Base-by-base conservation (phyloP, 2,113 vertebrate genomes). In the Columba janthina region DNA sequence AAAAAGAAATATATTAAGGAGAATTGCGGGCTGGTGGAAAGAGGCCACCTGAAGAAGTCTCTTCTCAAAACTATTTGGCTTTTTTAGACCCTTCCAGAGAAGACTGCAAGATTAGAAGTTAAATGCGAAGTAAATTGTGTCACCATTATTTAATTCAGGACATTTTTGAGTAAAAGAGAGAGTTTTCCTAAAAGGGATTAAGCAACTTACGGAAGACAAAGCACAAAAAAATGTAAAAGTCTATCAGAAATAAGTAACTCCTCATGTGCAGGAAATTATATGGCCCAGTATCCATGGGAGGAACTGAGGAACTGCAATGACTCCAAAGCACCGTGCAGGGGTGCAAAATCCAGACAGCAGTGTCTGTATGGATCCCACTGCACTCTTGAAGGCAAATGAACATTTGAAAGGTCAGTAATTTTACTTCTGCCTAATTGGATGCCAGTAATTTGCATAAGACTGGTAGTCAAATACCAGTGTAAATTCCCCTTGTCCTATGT, bases 361-460 rank as follows among this genome's bases (percentile, higher is more conserved):
- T 91, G 94, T 78, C 86, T 65, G 7, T 88, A 97, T 97, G 72
- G 96, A 98, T 97, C 94, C 89, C 93, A 92, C 60, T n/a, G 69
- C 90, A 94, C 89, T 96, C 90, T 89, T 86, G 86, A 92, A 96
- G 85, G 91, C 96, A 96, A 97, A 95, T 94, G 96, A 96, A 97
- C 96, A 96, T 97, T 96, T 91, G 94, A 98, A 99, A 99, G 98
- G 98, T 98, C 98, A 98, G 94, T 96, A 95, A 95, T 98, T 98
- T 97, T 95, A 91, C 96, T 94, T 97, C 92, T 96, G 95, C 95
- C 94, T 97, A 98, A 98, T 94, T 95, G 98, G 96, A 97, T 96
- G 94, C 73, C 78, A 61, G 89, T 96, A 93, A 98, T 98, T 98
- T 98, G 96, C 98, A 98, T 98, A 92, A 92, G 89, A 95, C 96